Percentiles rank a stretch among this genome's conserved stretches.
These are phyloP conservation scores for Trachelus stipa DNA, from an alignment of 2,888 invertebrate genomes.

Conservation along the genomic window DNA sequence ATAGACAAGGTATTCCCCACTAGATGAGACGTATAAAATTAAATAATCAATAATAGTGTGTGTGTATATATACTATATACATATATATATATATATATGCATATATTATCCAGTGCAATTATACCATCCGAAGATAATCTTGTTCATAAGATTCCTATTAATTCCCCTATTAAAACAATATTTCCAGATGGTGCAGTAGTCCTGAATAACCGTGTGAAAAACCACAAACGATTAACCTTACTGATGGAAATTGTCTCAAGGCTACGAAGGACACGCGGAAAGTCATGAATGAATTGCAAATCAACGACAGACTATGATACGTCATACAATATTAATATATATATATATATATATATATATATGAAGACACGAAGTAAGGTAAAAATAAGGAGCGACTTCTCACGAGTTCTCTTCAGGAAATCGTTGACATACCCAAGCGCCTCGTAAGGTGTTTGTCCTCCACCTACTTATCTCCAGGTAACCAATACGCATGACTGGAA, in stretches of 20 bases:
- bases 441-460: constrained; percentile 6
- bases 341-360: too few species aligned
- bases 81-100: too few species aligned
- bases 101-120: too few species aligned
- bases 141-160: too few species aligned
- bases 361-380: background rate
- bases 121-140: too few species aligned
- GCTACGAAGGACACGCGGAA: background rate
- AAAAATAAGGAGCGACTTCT: background rate
- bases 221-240: background rate
- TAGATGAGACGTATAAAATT: background rate
- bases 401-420: constrained; percentile 13
- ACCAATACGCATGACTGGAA: background rate
- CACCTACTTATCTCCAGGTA: constrained; percentile 14
- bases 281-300: background rate
- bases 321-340: background rate
- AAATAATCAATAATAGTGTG: background rate
- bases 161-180: too few species aligned
- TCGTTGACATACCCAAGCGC: constrained; percentile 13
- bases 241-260: background rate
- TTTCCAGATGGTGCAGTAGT: too few species aligned
- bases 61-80: too few species aligned
- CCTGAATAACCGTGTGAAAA: background rate
- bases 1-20: background rate
- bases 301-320: background rate